Conservation (phyloP, 2,113 vertebrate species). For the Phrynosoma platyrhinos region DNA sequence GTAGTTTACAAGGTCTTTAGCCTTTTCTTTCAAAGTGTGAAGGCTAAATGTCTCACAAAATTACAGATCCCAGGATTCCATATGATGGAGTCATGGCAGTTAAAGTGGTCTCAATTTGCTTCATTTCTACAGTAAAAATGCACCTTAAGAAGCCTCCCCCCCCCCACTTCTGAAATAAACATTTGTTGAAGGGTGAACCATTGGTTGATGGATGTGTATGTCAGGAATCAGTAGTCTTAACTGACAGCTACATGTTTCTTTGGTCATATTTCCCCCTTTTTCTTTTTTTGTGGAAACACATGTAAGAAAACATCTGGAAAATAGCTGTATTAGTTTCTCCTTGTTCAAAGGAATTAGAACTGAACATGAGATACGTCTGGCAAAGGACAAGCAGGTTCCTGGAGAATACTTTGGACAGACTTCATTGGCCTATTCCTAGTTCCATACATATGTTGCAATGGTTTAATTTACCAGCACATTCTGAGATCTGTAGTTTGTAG, state of each 20-base stretch:
- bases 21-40: too few relatives aligned
- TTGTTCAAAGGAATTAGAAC: background rate
- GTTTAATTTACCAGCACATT: background rate
- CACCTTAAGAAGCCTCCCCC: too few relatives aligned
- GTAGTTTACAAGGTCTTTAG: too few relatives aligned
- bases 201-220: background rate
- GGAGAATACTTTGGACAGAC: background rate
- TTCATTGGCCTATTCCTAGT: background rate
- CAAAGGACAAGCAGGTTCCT: background rate
- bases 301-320: background rate
- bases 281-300: background rate
- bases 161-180: background rate
- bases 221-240: background rate
- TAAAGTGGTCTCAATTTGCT: too few relatives aligned
- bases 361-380: background rate
- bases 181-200: too few relatives aligned
- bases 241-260: background rate
- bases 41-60: too few relatives aligned
- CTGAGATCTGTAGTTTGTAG: background rate
- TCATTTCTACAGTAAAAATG: background rate
- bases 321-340: background rate
- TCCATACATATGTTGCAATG: background rate
- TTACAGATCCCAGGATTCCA: too few relatives aligned
- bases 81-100: too few relatives aligned
- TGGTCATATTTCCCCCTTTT: background rate